A percentile compares a stretch with the other conserved stretches of the same genome.
Evolutionary conservation across 2,888 invertebrate genomes (phyloP).

Genomic region (Brenthis daphne): DNA sequence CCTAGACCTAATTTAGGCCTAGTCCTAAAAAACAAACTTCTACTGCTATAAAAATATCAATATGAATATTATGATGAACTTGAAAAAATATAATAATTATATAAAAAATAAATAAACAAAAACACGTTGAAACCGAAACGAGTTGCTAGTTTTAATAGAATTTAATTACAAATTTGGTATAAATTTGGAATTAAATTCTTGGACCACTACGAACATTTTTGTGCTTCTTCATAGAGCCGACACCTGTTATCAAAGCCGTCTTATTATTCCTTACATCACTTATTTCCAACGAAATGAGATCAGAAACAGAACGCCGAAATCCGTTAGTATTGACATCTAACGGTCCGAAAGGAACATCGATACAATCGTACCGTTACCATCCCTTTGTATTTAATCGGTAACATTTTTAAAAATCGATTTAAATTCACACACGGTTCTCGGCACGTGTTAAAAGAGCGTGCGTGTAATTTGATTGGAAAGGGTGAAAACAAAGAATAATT

Average conservation of each 20-base stretch:
- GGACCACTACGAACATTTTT: neutral
- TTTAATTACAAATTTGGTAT: no score
- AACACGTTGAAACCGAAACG: no score
- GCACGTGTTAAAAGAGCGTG: conserved; percentile 72
- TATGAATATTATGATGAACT: no score
- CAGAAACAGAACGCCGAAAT: conserved; percentile 32
- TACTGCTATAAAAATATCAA: no score
- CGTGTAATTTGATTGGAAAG: conserved; percentile 71
- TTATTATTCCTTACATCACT: conserved; percentile 13
- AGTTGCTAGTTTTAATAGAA: no score
- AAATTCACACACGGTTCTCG: conserved; percentile 61
- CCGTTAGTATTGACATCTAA: conserved; percentile 38
- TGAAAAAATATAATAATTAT: no score
- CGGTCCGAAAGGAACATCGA: conserved; percentile 48
- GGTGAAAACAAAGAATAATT: conserved; percentile 73
- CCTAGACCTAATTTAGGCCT: no score
- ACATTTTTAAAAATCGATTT: conserved; percentile 56
- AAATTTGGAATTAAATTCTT: neutral
- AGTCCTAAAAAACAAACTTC: no score
- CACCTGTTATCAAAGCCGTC: neutral
- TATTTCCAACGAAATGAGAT: conserved; percentile 23
- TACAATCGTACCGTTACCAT: conserved; percentile 56
- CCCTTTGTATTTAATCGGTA: conserved; percentile 60
- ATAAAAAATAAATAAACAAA: no score
- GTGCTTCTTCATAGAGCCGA: neutral